These are phyloP conservation scores for Acholoe squamosa DNA, from an alignment of 2,888 invertebrate genomes.

Conservation along the genomic window DNA sequence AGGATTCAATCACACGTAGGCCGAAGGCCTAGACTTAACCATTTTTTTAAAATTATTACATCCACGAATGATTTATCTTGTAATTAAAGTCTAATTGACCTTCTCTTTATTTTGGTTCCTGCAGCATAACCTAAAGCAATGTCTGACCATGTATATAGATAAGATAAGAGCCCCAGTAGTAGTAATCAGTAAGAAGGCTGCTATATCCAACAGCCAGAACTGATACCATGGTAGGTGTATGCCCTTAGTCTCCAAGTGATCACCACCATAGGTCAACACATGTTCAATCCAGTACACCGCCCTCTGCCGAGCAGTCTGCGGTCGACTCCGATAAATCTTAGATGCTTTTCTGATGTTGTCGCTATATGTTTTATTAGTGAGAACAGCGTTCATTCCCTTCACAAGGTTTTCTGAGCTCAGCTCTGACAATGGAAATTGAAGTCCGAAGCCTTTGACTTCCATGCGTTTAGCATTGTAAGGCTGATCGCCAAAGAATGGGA, in stretches of 20 bases:
- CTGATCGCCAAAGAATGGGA: conserved; percentile 73
- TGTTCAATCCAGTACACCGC: conserved; percentile 75
- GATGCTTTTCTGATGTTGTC: conserved; percentile 69
- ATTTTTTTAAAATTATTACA: too few species aligned
- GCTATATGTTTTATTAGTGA: conserved; percentile 65
- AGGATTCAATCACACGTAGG: too few species aligned
- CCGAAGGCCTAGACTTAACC: too few species aligned
- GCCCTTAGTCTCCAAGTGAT: conserved; percentile 71
- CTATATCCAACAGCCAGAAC: conserved; percentile 71
- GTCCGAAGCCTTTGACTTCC: conserved; percentile 69
- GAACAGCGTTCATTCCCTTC: background rate
- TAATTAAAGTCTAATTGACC: too few species aligned
- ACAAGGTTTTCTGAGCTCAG: conserved; percentile 51
- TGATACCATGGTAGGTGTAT: conserved; percentile 73
- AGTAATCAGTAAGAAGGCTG: too few species aligned
- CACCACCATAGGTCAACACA: conserved; percentile 73
- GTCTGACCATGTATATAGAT: too few species aligned
- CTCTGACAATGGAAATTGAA: background rate
- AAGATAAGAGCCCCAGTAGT: too few species aligned
- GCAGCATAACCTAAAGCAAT: background rate
- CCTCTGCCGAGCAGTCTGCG: conserved; percentile 69
- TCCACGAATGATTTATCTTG: too few species aligned
- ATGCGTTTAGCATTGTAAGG: conserved; percentile 70
- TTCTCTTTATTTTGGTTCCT: too few species aligned
- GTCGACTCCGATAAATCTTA: conserved; percentile 66